These are phyloP conservation scores for human (Homo sapiens) DNA, from an alignment of 2,113 vertebrate species.

Conservation along the genomic window DNA sequence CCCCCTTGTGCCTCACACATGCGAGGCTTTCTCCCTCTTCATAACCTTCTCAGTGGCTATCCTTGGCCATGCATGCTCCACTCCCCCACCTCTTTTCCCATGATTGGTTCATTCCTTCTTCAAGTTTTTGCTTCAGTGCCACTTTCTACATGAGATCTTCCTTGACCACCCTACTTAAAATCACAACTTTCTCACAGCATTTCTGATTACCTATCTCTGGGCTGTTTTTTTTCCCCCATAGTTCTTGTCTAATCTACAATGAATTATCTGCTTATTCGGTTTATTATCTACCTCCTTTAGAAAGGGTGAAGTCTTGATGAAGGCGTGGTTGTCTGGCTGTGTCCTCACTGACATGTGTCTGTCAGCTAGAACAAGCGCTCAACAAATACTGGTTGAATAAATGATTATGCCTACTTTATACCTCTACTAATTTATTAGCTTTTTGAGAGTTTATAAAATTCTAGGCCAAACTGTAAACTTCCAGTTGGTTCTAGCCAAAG, in stretches of 20 bases:
- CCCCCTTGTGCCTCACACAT: background rate
- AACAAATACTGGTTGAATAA: background rate
- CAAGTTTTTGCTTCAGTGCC: background rate
- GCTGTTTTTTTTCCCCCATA: background rate
- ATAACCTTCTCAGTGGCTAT: background rate
- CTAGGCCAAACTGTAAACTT: background rate
- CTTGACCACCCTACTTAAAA: background rate
- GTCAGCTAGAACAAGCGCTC: background rate
- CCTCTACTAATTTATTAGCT: background rate
- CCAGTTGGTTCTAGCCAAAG: background rate
- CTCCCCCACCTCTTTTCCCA: fast-evolving
- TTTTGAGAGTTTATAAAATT: background rate
- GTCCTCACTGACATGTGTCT: background rate
- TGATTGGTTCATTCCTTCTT: too few relatives aligned
- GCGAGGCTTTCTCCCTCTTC: background rate
- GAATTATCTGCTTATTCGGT: background rate
- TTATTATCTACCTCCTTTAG: background rate
- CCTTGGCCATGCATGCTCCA: background rate
- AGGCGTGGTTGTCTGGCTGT: background rate
- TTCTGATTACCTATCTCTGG: background rate
- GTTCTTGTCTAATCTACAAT: background rate
- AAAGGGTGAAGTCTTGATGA: background rate
- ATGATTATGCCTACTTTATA: background rate
- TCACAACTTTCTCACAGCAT: fast-evolving
- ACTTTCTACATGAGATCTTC: background rate